Evolutionary conservation across 2,113 vertebrate species (phyloP), one percentile per base, ranked within the genome.

Genomic region (Platysteira castanea): DNA sequence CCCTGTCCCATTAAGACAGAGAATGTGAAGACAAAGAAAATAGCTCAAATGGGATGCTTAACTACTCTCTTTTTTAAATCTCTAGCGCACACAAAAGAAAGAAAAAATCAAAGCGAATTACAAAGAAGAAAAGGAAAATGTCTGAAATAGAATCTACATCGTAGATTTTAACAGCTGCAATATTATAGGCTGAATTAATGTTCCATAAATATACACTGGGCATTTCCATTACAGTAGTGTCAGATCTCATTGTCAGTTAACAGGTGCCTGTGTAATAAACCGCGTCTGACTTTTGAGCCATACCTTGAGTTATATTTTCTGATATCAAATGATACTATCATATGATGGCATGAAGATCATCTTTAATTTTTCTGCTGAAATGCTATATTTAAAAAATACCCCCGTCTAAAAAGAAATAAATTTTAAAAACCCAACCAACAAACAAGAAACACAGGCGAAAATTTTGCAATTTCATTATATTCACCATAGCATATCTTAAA

Each of bases 111-210:
- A 90, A 75, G 21, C 39, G 68, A 61, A 93, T 89, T 88, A 82
- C 10, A 44, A 91, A 37, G 19, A 93, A 65, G 57, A 93, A 74
- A 91, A 76, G 33, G 64, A 63, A 82, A 96, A 94, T 1, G 2
- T 49, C 71, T 91, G 81, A 95, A 97, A 89, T 52, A 47, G 53
- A 96, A 92, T 71, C 65, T 93, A 75, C 15, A 37, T 74, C 13
- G 15, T 90, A 46, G 47, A 71, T 79, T 96, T 93, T 97, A 94
- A 95, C 60, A 96, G 64, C 46, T 89, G 39, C 49, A 56, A 64
- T 94, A 93, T 83, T 87, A 92, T 63, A 92, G 54, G 53, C 47
- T 93, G 77, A 97, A 97, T 96, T 97, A 96, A 92, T 89, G 68
- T 94, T 95, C 93, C 73, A 92, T 95, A 96, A 96, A 91, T 92